Evolutionary conservation across 2,888 invertebrate species (phyloP).

Genomic region (Pseudoips prasinana): DNA sequence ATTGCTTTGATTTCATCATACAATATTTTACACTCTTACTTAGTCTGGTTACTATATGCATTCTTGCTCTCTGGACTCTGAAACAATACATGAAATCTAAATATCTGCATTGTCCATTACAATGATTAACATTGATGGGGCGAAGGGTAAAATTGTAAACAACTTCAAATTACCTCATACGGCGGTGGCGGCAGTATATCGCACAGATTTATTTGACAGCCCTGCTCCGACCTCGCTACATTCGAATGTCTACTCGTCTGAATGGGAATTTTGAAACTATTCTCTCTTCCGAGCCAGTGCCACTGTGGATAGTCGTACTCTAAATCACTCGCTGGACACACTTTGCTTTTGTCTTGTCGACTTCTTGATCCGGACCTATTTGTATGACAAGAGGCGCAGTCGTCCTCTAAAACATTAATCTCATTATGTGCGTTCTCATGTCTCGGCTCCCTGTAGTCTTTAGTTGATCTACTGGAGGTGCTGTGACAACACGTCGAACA

Average conservation of each 20-base stretch:
- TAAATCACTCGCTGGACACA: conserved; percentile 74
- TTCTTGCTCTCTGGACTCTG: conserved; percentile 75
- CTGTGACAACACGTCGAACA: conserved; percentile 77
- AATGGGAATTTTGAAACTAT: conserved; percentile 80
- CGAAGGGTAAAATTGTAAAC: conserved; percentile 47
- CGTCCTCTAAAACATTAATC: conserved; percentile 69
- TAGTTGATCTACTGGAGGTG: conserved; percentile 75
- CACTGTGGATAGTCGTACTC: conserved; percentile 78
- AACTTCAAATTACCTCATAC: conserved; percentile 80
- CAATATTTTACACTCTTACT: conserved; percentile 23
- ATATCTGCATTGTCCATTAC: conserved; percentile 37
- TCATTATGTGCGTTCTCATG: conserved; percentile 68
- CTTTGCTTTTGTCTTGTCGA: conserved; percentile 77
- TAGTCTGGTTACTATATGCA: conserved; percentile 38
- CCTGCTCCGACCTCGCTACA: conserved; percentile 74
- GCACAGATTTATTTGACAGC: conserved; percentile 84
- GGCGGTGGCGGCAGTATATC: conserved; percentile 85
- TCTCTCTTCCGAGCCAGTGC: conserved; percentile 77
- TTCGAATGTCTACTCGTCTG: conserved; percentile 73
- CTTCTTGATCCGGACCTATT: conserved; percentile 75
- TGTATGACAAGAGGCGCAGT: conserved; percentile 72
- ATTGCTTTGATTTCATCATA: conserved; percentile 30
- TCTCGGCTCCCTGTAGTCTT: conserved; percentile 72
- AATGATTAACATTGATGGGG: conserved; percentile 37
- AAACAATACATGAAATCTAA: conserved; percentile 37